These are phyloP conservation scores for Dryoscopus gambensis DNA, from an alignment of 2,113 vertebrate genomes.

Conservation along the genomic window DNA sequence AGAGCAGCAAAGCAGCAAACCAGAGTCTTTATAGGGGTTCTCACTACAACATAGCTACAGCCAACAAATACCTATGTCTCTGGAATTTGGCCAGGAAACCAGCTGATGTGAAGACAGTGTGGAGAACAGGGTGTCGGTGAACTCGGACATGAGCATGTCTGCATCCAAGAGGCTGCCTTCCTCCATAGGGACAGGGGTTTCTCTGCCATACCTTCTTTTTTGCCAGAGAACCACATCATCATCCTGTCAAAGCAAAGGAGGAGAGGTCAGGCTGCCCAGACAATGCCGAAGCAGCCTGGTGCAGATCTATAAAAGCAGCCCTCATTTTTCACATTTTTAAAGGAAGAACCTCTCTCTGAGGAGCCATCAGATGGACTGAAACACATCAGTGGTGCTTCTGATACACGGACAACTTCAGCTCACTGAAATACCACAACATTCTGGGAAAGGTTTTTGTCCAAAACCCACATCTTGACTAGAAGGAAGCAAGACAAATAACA, in stretches of 20 bases:
- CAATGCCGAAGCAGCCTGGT: background rate
- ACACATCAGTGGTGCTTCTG: background rate
- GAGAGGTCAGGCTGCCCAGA: background rate
- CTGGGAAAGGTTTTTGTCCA: background rate
- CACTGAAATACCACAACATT: background rate
- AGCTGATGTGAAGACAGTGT: slow-evolving; percentile 90
- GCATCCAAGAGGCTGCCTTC: slow-evolving; percentile 91
- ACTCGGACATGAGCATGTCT: slow-evolving; percentile 94
- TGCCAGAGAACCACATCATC: slow-evolving; percentile 82
- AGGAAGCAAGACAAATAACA: background rate
- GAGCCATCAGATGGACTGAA: background rate
- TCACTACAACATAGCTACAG: background rate
- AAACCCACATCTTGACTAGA: background rate
- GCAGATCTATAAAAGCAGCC: background rate
- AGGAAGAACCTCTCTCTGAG: background rate
- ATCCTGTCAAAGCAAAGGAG: slow-evolving; percentile 75
- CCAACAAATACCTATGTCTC: slow-evolving; percentile 85
- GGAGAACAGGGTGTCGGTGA: slow-evolving; percentile 95
- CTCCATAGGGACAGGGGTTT: slow-evolving; percentile 91
- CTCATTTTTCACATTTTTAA: background rate
- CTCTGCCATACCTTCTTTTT: slow-evolving; percentile 72
- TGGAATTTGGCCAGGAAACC: slow-evolving; percentile 88
- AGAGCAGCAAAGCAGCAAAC: background rate
- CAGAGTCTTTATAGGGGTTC: background rate
- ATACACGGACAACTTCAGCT: background rate